Conservation (phyloP, 2,113 vertebrate species). For the Gallinago jamesoni region DNA sequence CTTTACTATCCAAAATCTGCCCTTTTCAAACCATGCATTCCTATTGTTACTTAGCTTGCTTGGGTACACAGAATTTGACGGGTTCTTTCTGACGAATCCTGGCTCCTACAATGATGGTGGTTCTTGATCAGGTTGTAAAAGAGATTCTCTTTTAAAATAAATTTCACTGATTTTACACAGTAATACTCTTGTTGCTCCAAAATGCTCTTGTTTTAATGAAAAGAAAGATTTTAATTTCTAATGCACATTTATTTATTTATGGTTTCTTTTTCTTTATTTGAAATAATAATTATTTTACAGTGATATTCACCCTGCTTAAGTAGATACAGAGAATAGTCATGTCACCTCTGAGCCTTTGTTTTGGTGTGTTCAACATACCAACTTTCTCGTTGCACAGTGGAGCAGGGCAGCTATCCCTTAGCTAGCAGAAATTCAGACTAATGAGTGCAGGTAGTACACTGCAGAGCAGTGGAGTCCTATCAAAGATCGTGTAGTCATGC, state of each 20-base stretch:
- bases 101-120: not conserved
- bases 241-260: not conserved
- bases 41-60: not conserved
- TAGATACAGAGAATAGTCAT: not conserved
- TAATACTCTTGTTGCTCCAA: not conserved
- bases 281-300: not conserved
- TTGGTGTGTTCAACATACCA: not conserved
- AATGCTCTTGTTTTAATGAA: not conserved
- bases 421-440: not conserved
- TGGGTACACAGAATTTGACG: not conserved
- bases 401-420: not conserved
- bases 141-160: not conserved
- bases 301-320: rapidly evolving
- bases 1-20: not conserved
- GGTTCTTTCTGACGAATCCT: not conserved
- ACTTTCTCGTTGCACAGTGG: not conserved
- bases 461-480: not conserved
- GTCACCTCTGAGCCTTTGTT: not conserved
- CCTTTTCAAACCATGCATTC: not conserved
- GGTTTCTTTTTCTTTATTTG: not conserved
- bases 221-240: not conserved
- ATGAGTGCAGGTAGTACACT: not conserved
- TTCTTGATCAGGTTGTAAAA: not conserved
- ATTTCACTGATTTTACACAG: not conserved
- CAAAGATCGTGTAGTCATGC: not conserved